A percentile compares a stretch with the other conserved stretches of the same genome.
phyloP scores from a whole-genome alignment of 1,140 invertebrate genomes.

The Drosophila prosaltans region DNA sequence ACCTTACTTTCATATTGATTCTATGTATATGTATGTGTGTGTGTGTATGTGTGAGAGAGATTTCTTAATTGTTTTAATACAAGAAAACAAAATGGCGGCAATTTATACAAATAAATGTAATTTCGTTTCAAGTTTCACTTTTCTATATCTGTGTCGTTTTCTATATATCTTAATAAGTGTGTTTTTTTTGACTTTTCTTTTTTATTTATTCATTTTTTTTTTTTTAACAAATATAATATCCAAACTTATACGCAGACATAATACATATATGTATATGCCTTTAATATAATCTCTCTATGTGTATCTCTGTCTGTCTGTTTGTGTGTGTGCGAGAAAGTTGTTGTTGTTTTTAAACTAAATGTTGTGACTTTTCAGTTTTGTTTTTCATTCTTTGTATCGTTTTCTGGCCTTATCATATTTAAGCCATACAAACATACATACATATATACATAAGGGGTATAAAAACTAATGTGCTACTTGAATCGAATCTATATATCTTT shows the following conservation, averaged over 20 bases:
- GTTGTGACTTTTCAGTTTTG: conserved; percentile 32
- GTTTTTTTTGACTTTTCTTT: conserved; percentile 6
- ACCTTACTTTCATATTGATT: conserved; percentile 41
- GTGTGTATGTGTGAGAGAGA: conserved; percentile 46
- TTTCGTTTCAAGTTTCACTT: conserved; percentile 33
- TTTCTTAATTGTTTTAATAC: conserved; percentile 40
- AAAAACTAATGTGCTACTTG: too few species aligned
- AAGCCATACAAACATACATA: conserved; percentile 26
- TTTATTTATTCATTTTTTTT: conserved; percentile 29
- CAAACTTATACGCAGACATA: conserved; percentile 58
- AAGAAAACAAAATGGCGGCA: conserved; percentile 31
- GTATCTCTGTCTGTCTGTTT: conserved; percentile 34
- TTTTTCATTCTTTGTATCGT: background rate
- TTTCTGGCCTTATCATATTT: conserved; percentile 35
- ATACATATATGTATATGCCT: conserved; percentile 75
- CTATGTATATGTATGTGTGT: conserved; percentile 31
- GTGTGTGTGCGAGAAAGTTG: background rate
- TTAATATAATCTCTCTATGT: conserved; percentile 51
- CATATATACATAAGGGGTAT: too few species aligned
- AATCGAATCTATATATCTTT: too few species aligned
- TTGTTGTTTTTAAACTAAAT: conserved; percentile 38
- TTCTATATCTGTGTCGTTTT: conserved; percentile 59
- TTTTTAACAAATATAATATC: conserved; percentile 51
- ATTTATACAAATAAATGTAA: conserved; percentile 20
- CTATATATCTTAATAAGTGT: conserved; percentile 62